Percentiles rank a stretch among this genome's conserved stretches.
Evolutionary conservation across 2,888 invertebrate genomes (phyloP).

Genomic region (Phyllotreta cruciferae): DNA sequence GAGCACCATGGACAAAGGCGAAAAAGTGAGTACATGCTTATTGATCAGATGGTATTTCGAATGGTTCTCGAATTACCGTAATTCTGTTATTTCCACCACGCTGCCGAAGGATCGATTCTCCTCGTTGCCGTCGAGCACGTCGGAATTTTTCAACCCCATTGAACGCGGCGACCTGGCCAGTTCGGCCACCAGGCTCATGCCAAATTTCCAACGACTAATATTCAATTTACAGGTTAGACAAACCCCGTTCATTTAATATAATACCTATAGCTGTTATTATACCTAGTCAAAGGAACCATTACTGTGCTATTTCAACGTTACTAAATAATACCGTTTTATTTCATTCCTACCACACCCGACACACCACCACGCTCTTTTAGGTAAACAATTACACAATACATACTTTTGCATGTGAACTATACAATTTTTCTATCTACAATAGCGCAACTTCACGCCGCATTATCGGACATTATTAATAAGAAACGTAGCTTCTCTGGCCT

Average conservation of each 20-base stretch:
- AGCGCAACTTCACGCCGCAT: not conserved
- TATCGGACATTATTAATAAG: slow-evolving; percentile 55
- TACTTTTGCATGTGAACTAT: slow-evolving; percentile 24
- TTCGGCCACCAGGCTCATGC: slow-evolving; percentile 66
- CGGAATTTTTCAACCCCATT: slow-evolving; percentile 54
- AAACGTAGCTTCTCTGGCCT: slow-evolving; percentile 81
- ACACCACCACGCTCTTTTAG: slow-evolving; percentile 49
- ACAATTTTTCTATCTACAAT: not conserved
- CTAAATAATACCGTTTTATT: slow-evolving; percentile 7
- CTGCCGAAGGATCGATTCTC: slow-evolving; percentile 54
- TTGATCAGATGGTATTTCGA: not conserved
- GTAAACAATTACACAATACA: slow-evolving; percentile 46
- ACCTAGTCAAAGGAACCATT: too few relatives aligned
- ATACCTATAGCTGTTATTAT: not conserved
- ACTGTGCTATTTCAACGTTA: slow-evolving; percentile 21
- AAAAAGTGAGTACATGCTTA: slow-evolving; percentile 7
- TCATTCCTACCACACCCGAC: slow-evolving; percentile 43
- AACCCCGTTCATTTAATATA: slow-evolving; percentile 7
- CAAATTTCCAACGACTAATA: slow-evolving; percentile 74
- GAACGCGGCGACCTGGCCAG: slow-evolving; percentile 60
- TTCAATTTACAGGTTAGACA: slow-evolving; percentile 75
- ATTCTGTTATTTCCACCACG: slow-evolving; percentile 1
- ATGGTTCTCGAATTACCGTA: slow-evolving; percentile 34
- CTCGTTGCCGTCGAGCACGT: slow-evolving; percentile 55
- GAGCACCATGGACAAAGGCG: slow-evolving; percentile 47